Evolutionary conservation across 2,113 vertebrate species (phyloP).

Genomic region (Phrynocephalus versicolor): DNA sequence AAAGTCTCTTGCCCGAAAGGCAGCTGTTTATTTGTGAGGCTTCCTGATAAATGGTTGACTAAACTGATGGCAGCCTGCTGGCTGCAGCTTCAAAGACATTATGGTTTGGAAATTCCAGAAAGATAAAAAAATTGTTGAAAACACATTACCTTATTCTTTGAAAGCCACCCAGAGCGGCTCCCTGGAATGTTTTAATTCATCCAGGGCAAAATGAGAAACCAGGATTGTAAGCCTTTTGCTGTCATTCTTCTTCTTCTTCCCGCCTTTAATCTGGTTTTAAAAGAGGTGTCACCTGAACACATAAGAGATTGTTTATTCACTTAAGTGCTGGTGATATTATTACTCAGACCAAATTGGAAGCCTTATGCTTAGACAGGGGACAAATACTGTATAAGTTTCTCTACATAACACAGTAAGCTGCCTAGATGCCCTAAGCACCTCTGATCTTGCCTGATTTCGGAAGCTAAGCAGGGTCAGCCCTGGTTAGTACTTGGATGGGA

Average conservation of each 20-base stretch:
- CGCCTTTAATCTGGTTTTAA: conserved; percentile 19
- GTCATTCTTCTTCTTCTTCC: background rate
- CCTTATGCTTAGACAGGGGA: too few relatives aligned
- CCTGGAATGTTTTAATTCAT: conserved; percentile 43
- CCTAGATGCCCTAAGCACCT: too few relatives aligned
- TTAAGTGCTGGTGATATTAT: background rate
- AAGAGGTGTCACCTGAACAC: background rate
- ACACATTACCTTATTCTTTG: conserved; percentile 22
- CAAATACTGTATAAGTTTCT: too few relatives aligned
- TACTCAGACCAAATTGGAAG: too few relatives aligned
- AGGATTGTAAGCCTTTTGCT: conserved; percentile 8
- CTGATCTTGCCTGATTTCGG: too few relatives aligned
- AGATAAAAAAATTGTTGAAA: conserved; percentile 16
- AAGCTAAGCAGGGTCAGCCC: too few relatives aligned
- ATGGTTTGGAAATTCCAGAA: conserved; percentile 40
- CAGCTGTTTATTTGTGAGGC: conserved; percentile 41
- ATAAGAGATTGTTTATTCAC: background rate
- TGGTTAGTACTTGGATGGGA: too few relatives aligned
- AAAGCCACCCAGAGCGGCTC: conserved; percentile 31
- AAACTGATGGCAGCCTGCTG: conserved; percentile 36
- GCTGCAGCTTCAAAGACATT: conserved; percentile 49
- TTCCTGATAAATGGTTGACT: conserved; percentile 34
- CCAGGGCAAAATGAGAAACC: background rate
- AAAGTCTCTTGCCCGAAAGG: background rate
- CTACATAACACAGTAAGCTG: too few relatives aligned